Conservation (phyloP, 2,113 vertebrate species). For the Pelecanoides urinatrix region DNA sequence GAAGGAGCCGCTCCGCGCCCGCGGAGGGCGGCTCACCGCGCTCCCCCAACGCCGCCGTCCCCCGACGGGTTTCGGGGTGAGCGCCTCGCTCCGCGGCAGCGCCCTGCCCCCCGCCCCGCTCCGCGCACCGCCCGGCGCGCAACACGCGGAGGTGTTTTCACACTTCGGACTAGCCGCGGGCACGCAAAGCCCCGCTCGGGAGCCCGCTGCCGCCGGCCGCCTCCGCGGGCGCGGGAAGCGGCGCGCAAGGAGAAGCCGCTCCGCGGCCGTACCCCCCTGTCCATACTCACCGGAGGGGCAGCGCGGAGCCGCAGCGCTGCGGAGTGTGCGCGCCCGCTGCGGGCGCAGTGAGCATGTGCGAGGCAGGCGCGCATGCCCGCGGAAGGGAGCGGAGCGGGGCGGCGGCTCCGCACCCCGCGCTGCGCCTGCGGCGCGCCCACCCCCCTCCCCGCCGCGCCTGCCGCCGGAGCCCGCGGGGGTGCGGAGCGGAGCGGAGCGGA, state of each 20-base stretch:
- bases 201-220: neutral
- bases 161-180: neutral
- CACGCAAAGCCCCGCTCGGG: neutral
- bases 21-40: neutral
- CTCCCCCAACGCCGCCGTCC: neutral
- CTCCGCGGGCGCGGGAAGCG: neutral
- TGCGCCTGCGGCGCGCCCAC: too few relatives aligned
- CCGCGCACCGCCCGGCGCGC: too few relatives aligned
- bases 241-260: neutral
- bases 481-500: too few relatives aligned
- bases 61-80: neutral
- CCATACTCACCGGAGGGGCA: conserved; percentile 46
- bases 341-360: conserved; percentile 49
- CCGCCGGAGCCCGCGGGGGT: too few relatives aligned
- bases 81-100: neutral
- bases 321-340: conserved; percentile 18
- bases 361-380: neutral
- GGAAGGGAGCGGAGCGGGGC: too few relatives aligned
- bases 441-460: too few relatives aligned
- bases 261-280: neutral
- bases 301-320: neutral
- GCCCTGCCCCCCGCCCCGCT: neutral
- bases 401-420: too few relatives aligned
- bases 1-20: neutral
- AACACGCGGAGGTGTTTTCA: neutral